Percentiles rank a stretch among this genome's conserved stretches.
These are phyloP conservation scores for Prietella phreatophila DNA, from an alignment of 2,113 vertebrate species.

Conservation along the genomic window DNA sequence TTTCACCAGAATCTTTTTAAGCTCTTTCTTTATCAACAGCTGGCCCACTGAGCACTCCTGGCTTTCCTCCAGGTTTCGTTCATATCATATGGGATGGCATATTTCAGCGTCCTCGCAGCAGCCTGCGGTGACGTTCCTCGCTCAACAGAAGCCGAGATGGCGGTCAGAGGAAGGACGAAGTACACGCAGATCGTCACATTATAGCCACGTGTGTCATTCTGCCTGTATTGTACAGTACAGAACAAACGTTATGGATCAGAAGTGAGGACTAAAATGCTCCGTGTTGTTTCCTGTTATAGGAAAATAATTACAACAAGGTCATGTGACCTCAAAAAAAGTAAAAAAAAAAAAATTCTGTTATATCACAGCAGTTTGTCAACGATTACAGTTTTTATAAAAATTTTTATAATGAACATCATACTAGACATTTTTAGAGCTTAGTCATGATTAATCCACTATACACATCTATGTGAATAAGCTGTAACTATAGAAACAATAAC, in stretches of 20 bases:
- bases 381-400: too few relatives aligned
- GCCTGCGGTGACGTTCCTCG: not conserved
- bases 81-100: not conserved
- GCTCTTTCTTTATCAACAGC: conserved; percentile 23
- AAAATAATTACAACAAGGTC: too few relatives aligned
- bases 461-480: too few relatives aligned
- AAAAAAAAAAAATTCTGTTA: too few relatives aligned
- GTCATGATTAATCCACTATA: too few relatives aligned
- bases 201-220: not conserved
- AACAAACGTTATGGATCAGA: not conserved
- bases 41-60: conserved; percentile 10
- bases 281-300: not conserved
- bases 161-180: not conserved
- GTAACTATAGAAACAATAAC: too few relatives aligned
- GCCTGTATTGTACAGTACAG: not conserved
- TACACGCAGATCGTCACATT: not conserved
- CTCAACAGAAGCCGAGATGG: not conserved
- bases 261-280: not conserved
- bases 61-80: conserved; percentile 5
- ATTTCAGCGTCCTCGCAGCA: not conserved
- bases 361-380: too few relatives aligned
- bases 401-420: too few relatives aligned
- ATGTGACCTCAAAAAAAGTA: too few relatives aligned
- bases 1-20: conserved; percentile 2
- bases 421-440: too few relatives aligned